Evolutionary conservation across 2,888 invertebrate genomes (phyloP).

Genomic region (Eueremaeus valkanovi): DNA sequence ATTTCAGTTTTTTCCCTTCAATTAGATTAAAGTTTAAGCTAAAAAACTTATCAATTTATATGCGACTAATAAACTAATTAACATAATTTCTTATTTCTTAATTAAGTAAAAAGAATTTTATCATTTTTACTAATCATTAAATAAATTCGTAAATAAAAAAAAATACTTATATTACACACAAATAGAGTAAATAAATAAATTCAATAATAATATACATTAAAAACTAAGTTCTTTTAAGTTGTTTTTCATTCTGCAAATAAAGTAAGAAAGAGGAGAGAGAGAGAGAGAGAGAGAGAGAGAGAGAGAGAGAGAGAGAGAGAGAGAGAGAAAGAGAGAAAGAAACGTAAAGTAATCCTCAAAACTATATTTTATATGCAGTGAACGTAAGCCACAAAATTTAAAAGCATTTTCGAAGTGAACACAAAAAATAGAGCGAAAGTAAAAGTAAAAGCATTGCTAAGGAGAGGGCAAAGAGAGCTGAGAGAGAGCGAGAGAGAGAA

Average conservation of each 20-base stretch:
- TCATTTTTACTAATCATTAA: no score
- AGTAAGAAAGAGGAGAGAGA: not conserved
- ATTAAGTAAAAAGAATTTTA: not conserved
- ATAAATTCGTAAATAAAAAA: no score
- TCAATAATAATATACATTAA: not conserved
- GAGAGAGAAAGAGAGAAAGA: not conserved
- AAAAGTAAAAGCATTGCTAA: not conserved
- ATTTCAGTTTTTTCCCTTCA: not conserved
- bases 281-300: constrained; percentile 16
- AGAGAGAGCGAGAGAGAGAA: not conserved
- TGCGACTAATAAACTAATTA: not conserved
- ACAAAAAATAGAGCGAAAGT: not conserved
- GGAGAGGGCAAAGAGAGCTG: not conserved
- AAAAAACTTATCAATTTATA: not conserved
- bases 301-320: not conserved
- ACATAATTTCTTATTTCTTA: not conserved
- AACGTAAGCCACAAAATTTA: constrained; percentile 25
- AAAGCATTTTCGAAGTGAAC: constrained; percentile 12
- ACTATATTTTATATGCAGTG: constrained; percentile 1
- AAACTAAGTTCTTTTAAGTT: not conserved
- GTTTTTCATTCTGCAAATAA: not conserved
- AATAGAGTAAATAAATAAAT: not conserved
- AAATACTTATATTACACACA: no score
- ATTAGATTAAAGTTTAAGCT: no score
- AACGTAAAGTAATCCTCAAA: not conserved